A percentile compares a stretch with the other conserved stretches of the same genome.
These are phyloP conservation scores for Eupeodes luniger DNA, from an alignment of 2,888 invertebrate genomes.

Conservation along the genomic window DNA sequence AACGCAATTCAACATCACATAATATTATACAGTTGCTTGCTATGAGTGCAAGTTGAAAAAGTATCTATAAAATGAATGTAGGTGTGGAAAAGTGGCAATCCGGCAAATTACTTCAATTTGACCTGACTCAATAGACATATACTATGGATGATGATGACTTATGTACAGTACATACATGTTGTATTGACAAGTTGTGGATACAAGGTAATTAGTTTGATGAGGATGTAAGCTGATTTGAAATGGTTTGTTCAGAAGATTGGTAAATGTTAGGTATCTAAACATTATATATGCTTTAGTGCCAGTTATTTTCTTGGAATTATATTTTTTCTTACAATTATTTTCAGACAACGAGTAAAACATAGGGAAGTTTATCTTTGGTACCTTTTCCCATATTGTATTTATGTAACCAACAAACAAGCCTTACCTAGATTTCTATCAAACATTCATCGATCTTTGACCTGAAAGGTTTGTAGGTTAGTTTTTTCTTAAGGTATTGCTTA, in stretches of 20 bases:
- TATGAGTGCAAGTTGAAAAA: neutral
- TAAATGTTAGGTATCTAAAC: neutral
- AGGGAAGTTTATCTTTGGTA: too few relatives aligned
- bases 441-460: too few relatives aligned
- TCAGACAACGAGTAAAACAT: too few relatives aligned
- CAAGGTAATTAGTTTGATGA: conserved; percentile 56
- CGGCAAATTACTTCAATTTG: conserved; percentile 62
- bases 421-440: too few relatives aligned
- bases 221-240: conserved; percentile 52
- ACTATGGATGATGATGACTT: conserved; percentile 39
- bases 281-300: neutral
- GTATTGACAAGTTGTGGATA: conserved; percentile 54
- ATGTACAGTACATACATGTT: neutral
- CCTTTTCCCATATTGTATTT: too few relatives aligned
- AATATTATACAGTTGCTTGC: too few relatives aligned
- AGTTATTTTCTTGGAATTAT: neutral
- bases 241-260: conserved; percentile 26
- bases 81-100: conserved; percentile 65
- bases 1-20: conserved; percentile 13
- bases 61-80: conserved; percentile 20
- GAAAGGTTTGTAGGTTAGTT: too few relatives aligned
- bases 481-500: too few relatives aligned
- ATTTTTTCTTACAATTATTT: neutral
- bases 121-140: conserved; percentile 41
- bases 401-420: too few relatives aligned